Evolutionary conservation across 1,140 invertebrate species (phyloP).

Genomic region (Apis dorsata): DNA sequence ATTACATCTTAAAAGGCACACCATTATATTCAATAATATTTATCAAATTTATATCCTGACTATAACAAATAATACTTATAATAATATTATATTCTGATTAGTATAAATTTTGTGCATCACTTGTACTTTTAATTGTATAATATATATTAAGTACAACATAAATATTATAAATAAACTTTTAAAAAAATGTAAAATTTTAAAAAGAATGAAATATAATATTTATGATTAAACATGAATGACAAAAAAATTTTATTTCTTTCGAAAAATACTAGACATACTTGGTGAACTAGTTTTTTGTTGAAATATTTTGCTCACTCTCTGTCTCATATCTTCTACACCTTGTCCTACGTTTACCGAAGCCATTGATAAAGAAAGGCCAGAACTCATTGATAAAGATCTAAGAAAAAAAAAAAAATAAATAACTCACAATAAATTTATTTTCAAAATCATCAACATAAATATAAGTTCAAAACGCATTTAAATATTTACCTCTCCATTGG

Average conservation of each 20-base stretch:
- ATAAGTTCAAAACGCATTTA: neutral
- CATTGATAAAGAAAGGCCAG: conserved; percentile 75
- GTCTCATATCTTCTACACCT: conserved; percentile 83
- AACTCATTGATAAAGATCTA: conserved; percentile 72
- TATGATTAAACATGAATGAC: conserved; percentile 9
- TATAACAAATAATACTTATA: neutral
- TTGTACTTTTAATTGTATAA: conserved; percentile 30
- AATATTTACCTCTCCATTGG: conserved; percentile 75
- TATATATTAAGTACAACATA: conserved; percentile 11
- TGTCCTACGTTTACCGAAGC: conserved; percentile 80
- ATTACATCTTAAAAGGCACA: conserved; percentile 50
- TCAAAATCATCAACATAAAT: neutral
- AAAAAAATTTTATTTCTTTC: conserved; percentile 74
- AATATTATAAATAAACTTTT: neutral
- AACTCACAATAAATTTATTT: neutral
- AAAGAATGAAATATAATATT: conserved; percentile 32
- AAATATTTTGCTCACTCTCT: conserved; percentile 83
- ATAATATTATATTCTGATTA: conserved; percentile 23
- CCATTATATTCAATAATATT: conserved; percentile 36
- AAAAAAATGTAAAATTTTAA: neutral
- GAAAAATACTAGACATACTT: conserved; percentile 77
- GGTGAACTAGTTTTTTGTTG: conserved; percentile 79
- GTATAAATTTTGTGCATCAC: conserved; percentile 38
- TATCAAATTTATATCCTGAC: conserved; percentile 15
- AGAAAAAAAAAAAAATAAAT: conserved; percentile 12